Evolutionary conservation across 2,113 vertebrate genomes (phyloP).

Genomic region (Hemichromis elongatus): DNA sequence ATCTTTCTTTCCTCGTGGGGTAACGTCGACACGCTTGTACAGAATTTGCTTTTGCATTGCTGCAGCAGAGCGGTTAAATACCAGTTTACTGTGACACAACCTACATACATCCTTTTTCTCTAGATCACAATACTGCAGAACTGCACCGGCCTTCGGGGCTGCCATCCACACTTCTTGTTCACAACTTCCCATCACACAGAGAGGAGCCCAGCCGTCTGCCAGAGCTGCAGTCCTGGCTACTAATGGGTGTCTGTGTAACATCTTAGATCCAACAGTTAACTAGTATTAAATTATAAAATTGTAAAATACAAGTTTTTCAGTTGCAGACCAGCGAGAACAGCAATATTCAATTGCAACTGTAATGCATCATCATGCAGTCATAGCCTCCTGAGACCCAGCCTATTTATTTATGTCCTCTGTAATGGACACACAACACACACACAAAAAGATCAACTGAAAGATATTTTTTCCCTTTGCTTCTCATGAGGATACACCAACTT

Average conservation of each 20-base stretch:
- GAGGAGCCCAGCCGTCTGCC: neutral
- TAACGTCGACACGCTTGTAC: neutral
- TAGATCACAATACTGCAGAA: neutral
- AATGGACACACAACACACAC: neutral
- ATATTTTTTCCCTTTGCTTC: neutral
- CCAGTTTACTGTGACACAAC: neutral
- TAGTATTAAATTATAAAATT: neutral
- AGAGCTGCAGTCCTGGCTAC: neutral
- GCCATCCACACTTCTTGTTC: neutral
- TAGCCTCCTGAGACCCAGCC: neutral
- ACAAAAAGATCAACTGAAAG: neutral
- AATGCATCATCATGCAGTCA: neutral
- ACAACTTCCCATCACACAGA: neutral
- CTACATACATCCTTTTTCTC: neutral
- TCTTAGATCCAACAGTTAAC: neutral
- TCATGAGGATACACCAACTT: neutral
- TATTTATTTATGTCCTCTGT: neutral
- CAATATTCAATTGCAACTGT: neutral
- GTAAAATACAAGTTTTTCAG: neutral
- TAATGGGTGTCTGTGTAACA: neutral
- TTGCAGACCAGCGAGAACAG: neutral
- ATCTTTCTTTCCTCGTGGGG: neutral
- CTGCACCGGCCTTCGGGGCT: neutral
- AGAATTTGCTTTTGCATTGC: neutral
- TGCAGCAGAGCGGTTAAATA: neutral